Base-by-base conservation (phyloP, 1,140 invertebrate species). In the Callitettix versicolor region DNA sequence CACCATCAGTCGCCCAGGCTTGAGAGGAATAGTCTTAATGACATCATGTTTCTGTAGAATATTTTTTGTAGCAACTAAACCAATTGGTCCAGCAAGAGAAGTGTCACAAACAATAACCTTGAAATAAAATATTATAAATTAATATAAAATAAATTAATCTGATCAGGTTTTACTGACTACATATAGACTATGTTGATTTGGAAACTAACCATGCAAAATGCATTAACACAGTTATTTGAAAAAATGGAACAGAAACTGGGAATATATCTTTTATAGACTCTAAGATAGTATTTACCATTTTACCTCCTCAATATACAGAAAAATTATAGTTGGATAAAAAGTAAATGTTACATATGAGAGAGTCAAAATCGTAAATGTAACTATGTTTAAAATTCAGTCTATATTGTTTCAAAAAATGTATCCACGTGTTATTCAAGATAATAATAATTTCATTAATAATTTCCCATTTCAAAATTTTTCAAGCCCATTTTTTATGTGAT, bases 41-140 rank as follows among this genome's bases (percentile, higher is more conserved):
- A 88, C 86, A 62, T 83, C 81, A 65, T 90, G 80, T 58, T 91
- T 85, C 63, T 83, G 79, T 1, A 97, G 71, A 11, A 91, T 70
- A 42, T 79, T 79, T 65, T 88, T 91, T 64, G 90, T 84, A 1
- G 88, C 88, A 9, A 97, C 80, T 38, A 95, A 72, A 4, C 88
- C 88, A 62, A 95, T 81, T 9, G 91, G 89, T 33, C 89, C 88
- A 20, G 84, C 86, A 42, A 98, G 73, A 52, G 84, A 82, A 67
- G 91, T 85, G 70, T 96, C 93, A 86, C 92, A 91, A 42, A 96
- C 83, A 55, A 95, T 82, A 12, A 85, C 85, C 87, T 91, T 58
- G 22, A 61, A 62, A 63, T 61, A 60, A n/a, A n/a, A n/a, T n/a
- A n/a, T n/a, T n/a, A n/a, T n/a, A n/a, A n/a, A n/a, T n/a, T n/a